Evolutionary conservation across 2,113 vertebrate species (phyloP), one percentile per base, ranked within the genome.

Genomic region (Trochalopteron elliotii): DNA sequence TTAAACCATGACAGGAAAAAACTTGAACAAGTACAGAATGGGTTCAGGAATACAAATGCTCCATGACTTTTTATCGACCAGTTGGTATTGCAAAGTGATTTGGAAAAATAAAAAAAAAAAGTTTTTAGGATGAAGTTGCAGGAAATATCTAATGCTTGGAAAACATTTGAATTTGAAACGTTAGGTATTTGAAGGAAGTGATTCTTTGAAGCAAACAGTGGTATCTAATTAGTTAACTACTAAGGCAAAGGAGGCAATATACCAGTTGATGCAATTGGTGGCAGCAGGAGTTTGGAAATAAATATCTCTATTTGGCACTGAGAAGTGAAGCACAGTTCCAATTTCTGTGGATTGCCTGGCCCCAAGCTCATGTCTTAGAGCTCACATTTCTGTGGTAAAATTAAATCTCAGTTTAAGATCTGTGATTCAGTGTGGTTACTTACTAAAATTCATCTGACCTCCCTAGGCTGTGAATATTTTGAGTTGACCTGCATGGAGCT

Each of bases 211-310:
- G 72, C 24, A 75, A 68, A 28, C 24, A 24, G 9, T 71, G 68
- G 90, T 67, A 78, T 39, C 47, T 78, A 91, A 92, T 77, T 70
- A 89, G 93, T 96, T 97, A 96, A 95, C 33, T 77, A 31, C 68
- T 50, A 61, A 83, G 59, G 72, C 65, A 90, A 89, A 92, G 27
- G 76, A 78, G 78, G 88, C 68, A 74, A 59, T 63, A 39, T 55
- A 94, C 30, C 68, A 83, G 68, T 83, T 90, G 94, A 94, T 87
- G 86, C 72, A 95, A 92, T 92, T 84, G 80, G 83, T 95, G 86
- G 77, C 91, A 95, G 89, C 83, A 86, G 94, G 95, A 94, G 80
- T 91, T 96, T 87, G 94, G 86, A 97, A 96, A 95, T 83, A 95
- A 96, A 91, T 92, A 89, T 70, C 71, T 67, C 64, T 86, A 18